Evolutionary conservation across 2,888 invertebrate genomes (phyloP), one percentile per base, ranked within the genome.

Genomic region (Ormia ochracea): DNA sequence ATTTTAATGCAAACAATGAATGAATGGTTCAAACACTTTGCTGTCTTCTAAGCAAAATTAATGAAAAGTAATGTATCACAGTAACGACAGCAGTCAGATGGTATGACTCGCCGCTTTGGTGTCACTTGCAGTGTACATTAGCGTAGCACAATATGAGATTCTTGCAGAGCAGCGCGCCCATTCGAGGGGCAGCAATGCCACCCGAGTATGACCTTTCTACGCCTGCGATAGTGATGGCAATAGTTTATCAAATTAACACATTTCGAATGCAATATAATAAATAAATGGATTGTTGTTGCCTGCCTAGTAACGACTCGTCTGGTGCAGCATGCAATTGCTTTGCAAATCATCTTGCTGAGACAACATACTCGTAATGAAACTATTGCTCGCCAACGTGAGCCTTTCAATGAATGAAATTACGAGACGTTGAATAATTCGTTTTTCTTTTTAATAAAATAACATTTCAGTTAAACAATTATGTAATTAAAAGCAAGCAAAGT

Each of bases 51-150:
- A 45, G 41, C 21, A 45, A 23, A 28, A 74, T 65, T 65, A 74
- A 74, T 74, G 65, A 48, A 65, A 48, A 56, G 21, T 26, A 65
- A 58, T 74, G 73, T 31, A 48, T 48, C 9, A 48, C 38, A 74
- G 21, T 7, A 38, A 14, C 45, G 45, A 7, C 12, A 14, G 38
- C 17, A 36, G 50, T 4, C 36, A 52, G 52, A 10, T 19, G 28
- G 3, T 43, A 4, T 23, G 59, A 38, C 23, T 23, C 14, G 38
- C 4, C 14, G 21, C 7, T n/a, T 36, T 45, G 26, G 28, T 59
- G 14, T 59, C 36, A 58, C 58, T 73, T 56, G 48, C 48, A 73
- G 56, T 26, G n/a, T 3, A 0, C 26, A 3, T 3, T 26, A 3
- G 14, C 50, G 26, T 14, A 21, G 14, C 23, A n/a, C 5, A 12